Evolutionary conservation across 2,113 vertebrate genomes (phyloP), one percentile per base, ranked within the genome.

Genomic region (Apus apus): DNA sequence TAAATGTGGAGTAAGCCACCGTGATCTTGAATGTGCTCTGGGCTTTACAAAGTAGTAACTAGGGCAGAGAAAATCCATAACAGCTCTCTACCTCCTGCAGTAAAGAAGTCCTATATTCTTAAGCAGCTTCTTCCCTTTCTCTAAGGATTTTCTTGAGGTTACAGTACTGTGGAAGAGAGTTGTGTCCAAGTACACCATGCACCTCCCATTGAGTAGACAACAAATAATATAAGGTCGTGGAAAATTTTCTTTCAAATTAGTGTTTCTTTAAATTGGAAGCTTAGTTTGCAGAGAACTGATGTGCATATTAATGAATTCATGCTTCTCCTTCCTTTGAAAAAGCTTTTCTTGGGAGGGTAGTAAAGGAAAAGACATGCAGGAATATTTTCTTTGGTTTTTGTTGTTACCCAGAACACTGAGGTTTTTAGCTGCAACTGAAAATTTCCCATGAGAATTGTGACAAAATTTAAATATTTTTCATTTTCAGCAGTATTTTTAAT

Each of bases 381-480:
- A 93, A 73, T 85, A 86, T 92, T 92, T 74, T 71, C 72, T 64
- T 85, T 93, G 74, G 3, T 46, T 94, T 72, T 80, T 86, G 72
- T 94, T 93, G 43, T 67, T 90, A 84, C 53, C 34, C 75, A 84
- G 75, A 94, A 83, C 76, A 94, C 67, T 26, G 60, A 89, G 38
- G 22, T 48, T 94, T 92, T 83, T 56, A 50, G 45, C 61, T 81
- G 54, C 36, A 88, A 81, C 38, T 94, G 48, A 84, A 72, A 83
- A 92, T 96, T 96, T 96, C 93, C 88, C 79, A 29, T 4, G 68
- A 94, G 93, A 92, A 56, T 66, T 68, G 30, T 90, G 75, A 72
- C 87, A 84, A 94, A 94, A 97, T 92, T 96, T 91, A 90, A 96
- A 96, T 96, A 91, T 90, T 97, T 97, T 93, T 95, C 61, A 96